These are phyloP conservation scores for Cyprinodon tularosa DNA, from an alignment of 2,113 vertebrate genomes.

Conservation along the genomic window DNA sequence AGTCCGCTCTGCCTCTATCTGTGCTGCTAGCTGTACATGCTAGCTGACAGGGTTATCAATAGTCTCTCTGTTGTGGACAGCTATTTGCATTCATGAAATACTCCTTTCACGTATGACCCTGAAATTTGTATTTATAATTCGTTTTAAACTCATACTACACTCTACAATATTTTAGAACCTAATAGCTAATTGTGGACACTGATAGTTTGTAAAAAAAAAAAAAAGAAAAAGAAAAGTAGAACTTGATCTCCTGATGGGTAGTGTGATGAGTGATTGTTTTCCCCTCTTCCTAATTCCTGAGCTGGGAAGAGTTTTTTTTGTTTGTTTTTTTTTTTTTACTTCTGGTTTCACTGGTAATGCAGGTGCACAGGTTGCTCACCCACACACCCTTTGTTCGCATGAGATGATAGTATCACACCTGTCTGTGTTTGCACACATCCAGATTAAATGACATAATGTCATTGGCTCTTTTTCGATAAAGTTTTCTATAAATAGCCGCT, in stretches of 20 bases:
- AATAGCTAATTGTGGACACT: too few species aligned
- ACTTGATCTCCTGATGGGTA: not conserved
- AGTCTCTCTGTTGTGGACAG: constrained; percentile 17
- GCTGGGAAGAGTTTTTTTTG: too few species aligned
- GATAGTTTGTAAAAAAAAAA: not conserved
- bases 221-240: too few species aligned
- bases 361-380: constrained; percentile 28
- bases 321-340: not conserved
- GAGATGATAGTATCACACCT: not conserved
- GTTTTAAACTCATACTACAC: not conserved
- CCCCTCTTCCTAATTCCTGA: not conserved
- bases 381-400: not conserved
- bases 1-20: constrained; percentile 29
- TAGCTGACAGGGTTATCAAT: constrained; percentile 54
- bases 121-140: not conserved
- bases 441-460: not conserved
- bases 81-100: not conserved
- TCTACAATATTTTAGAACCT: too few species aligned
- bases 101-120: not conserved
- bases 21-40: constrained; percentile 57
- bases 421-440: not conserved
- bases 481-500: not conserved
- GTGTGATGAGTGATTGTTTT: not conserved
- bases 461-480: not conserved
- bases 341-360: constrained; percentile 14